Evolutionary conservation across 2,888 invertebrate species (phyloP).

Genomic region (Danaus chrysippus): DNA sequence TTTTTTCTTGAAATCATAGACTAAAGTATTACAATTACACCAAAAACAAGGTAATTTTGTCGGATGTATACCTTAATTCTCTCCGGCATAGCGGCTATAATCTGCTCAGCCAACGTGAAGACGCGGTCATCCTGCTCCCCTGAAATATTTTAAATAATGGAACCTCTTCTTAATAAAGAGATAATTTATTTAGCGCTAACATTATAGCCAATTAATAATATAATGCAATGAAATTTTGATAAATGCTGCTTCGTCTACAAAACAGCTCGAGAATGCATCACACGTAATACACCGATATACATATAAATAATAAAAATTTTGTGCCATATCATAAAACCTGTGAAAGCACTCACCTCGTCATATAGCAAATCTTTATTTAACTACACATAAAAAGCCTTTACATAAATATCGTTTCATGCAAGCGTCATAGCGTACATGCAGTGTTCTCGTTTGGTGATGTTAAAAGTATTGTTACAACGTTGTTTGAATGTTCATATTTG

Average conservation of each 20-base stretch:
- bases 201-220: background rate
- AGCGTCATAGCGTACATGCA: conserved; percentile 69
- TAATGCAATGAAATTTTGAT: conserved; percentile 4
- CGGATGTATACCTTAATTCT: conserved; percentile 88
- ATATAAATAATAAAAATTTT: conserved; percentile 22
- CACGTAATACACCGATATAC: conserved; percentile 12
- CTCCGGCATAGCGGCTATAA: conserved; percentile 98
- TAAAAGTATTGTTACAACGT: conserved; percentile 42
- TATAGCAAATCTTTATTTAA: conserved; percentile 39
- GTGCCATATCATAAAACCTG: conserved; percentile 33
- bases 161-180: conserved; percentile 36
- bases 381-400: conserved; percentile 77
- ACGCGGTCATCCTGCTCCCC: conserved; percentile 96
- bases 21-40: no score
- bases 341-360: conserved; percentile 45
- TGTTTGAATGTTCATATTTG: conserved; percentile 54
- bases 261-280: conserved; percentile 14
- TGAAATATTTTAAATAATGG: conserved; percentile 72
- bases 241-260: conserved; percentile 6
- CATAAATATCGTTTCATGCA: conserved; percentile 66
- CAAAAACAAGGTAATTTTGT: no score
- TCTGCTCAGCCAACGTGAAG: conserved; percentile 96
- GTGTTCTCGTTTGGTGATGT: conserved; percentile 47
- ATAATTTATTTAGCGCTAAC: background rate
- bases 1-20: no score